These are phyloP conservation scores for Setophaga coronata DNA, from an alignment of 2,113 vertebrate genomes.

Conservation along the genomic window DNA sequence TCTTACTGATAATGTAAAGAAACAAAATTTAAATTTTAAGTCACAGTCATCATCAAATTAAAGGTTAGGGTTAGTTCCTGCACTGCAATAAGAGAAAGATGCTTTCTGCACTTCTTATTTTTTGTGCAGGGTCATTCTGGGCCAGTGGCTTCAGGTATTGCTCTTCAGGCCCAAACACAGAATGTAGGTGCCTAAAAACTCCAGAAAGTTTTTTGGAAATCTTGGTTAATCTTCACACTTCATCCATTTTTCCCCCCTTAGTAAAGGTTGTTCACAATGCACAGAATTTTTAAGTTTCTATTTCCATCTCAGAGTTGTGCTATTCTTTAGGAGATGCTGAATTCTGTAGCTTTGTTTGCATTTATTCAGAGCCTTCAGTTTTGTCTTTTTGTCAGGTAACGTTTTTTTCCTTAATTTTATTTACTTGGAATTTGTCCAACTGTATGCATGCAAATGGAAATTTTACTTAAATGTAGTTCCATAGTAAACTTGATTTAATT, in stretches of 20 bases:
- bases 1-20: neutral
- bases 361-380: neutral
- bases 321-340: neutral
- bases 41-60: too few species aligned
- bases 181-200: neutral
- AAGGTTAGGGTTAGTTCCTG: too few species aligned
- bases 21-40: neutral
- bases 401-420: neutral
- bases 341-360: neutral
- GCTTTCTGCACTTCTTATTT: neutral
- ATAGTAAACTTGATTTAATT: neutral
- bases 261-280: neutral
- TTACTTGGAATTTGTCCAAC: neutral
- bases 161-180: neutral
- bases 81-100: neutral
- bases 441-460: neutral
- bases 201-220: neutral
- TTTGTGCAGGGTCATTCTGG: neutral
- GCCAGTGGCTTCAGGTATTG: neutral
- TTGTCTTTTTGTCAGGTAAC: neutral
- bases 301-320: neutral
- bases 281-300: neutral
- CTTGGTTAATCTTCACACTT: neutral
- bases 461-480: neutral
- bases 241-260: rapidly evolving